These are phyloP conservation scores for Eidolon dupreanum DNA, from an alignment of 2,797 vertebrate genomes.

Conservation along the genomic window DNA sequence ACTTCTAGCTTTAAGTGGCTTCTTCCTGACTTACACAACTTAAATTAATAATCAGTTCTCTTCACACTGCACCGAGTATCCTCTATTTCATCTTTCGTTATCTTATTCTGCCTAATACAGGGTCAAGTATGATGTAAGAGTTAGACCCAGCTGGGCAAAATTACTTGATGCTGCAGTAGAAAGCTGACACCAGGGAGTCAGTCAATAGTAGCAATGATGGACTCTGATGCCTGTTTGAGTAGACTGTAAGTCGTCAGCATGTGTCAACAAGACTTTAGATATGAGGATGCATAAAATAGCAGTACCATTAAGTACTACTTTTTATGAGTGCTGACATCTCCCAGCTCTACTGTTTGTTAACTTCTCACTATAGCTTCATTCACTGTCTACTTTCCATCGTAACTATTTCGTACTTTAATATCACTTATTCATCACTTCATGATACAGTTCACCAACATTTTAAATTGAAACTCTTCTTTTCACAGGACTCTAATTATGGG, in stretches of 20 bases:
- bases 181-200: neutral
- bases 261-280: neutral
- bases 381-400: neutral
- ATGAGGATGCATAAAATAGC: neutral
- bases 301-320: neutral
- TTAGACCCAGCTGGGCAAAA: neutral
- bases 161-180: neutral
- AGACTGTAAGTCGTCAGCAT: neutral
- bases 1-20: neutral
- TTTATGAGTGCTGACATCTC: neutral
- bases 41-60: constrained; percentile 16
- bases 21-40: neutral
- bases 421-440: neutral
- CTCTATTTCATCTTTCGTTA: neutral
- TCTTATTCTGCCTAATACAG: neutral
- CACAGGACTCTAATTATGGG: constrained; percentile 97
- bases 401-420: neutral
- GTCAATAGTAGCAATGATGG: neutral
- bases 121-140: neutral
- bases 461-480: constrained; percentile 46
- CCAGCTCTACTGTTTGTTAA: neutral
- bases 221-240: neutral
- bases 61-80: neutral
- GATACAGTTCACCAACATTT: neutral
- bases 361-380: neutral